Conservation (phyloP, 92 coral and sea anemone genomes). For the Porites rus region DNA sequence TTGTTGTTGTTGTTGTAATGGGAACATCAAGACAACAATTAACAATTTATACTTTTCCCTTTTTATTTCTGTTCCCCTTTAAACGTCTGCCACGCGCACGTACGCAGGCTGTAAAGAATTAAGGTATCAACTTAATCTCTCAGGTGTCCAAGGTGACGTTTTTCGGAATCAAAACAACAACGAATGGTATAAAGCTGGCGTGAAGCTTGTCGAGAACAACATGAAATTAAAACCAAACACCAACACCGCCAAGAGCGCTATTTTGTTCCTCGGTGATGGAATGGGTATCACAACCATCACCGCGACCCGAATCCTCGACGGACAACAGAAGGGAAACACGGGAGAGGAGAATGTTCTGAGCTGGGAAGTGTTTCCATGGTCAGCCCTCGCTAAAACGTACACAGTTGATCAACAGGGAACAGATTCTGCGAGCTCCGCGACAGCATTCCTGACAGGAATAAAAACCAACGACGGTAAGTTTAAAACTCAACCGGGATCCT, state of each 20-base stretch:
- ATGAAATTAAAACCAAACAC: constrained; percentile 67
- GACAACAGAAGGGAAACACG: constrained; percentile 69
- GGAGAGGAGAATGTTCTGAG: constrained; percentile 89
- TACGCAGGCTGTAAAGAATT: too few relatives aligned
- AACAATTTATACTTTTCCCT: background rate
- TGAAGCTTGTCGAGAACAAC: constrained; percentile 70
- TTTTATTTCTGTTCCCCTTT: too few relatives aligned
- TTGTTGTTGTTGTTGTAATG: background rate
- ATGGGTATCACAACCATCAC: constrained; percentile 79
- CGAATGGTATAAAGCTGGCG: constrained; percentile 88
- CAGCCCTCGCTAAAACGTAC: constrained; percentile 87
- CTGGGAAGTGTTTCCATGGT: constrained; percentile 81
- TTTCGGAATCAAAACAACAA: constrained; percentile 65
- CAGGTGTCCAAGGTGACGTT: constrained; percentile 27
- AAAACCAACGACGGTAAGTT: constrained; percentile 77
- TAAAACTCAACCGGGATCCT: too few relatives aligned
- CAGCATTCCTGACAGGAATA: constrained; percentile 85
- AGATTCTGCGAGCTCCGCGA: constrained; percentile 95
- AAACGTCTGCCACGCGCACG: too few relatives aligned
- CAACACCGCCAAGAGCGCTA: constrained; percentile 81
- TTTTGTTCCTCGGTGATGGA: constrained; percentile 88
- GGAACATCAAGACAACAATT: constrained; percentile 62
- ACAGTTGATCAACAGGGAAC: constrained; percentile 79
- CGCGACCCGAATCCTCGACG: constrained; percentile 76
- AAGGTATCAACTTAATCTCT: too few relatives aligned